phyloP scores from a whole-genome alignment of 2,113 vertebrate species.

The Macrotis lagotis region DNA sequence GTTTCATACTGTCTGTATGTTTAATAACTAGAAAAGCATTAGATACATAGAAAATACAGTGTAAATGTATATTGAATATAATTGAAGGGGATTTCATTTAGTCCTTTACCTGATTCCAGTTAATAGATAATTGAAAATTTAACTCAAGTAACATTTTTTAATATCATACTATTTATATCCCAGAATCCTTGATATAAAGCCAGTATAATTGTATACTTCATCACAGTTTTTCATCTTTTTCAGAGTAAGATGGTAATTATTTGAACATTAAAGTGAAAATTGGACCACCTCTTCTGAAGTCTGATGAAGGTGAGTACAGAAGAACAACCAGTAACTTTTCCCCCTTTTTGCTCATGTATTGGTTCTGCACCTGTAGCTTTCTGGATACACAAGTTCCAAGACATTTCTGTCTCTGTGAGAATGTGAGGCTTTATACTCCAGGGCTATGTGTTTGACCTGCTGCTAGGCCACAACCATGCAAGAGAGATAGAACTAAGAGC shows the following conservation, averaged over 20 bases:
- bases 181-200: neutral
- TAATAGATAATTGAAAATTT: neutral
- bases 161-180: neutral
- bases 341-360: neutral
- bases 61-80: neutral
- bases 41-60: neutral
- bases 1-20: neutral
- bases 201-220: neutral
- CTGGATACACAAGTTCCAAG: neutral
- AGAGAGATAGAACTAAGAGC: constrained; percentile 25
- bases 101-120: neutral
- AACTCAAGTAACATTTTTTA: neutral
- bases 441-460: neutral
- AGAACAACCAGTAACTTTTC: neutral
- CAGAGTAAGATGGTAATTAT: neutral
- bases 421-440: neutral
- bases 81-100: neutral
- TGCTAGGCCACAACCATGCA: neutral
- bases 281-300: neutral
- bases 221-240: neutral
- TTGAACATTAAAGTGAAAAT: neutral
- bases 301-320: neutral
- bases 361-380: neutral
- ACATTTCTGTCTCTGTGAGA: neutral
- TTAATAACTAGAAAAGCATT: neutral